Conservation (phyloP, 2,113 vertebrate genomes). For the Xenus cinereus region DNA sequence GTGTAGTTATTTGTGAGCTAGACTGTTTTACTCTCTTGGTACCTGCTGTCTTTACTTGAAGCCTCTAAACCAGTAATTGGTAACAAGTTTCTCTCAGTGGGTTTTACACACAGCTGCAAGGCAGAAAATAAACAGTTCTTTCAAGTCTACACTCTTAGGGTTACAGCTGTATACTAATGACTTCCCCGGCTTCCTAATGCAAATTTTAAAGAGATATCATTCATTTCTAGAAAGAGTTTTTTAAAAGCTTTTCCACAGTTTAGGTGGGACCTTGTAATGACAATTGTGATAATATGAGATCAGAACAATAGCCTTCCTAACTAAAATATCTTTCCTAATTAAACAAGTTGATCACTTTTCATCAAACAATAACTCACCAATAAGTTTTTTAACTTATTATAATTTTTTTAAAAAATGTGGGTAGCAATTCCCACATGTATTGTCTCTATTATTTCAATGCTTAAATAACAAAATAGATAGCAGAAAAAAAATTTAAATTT, state of each 20-base stretch:
- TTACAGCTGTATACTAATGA: constrained; percentile 60
- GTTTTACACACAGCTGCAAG: constrained; percentile 69
- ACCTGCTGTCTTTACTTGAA: constrained; percentile 64
- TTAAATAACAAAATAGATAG: not conserved
- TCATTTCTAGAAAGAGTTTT: not conserved
- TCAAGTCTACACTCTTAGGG: constrained; percentile 50
- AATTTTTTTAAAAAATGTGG: not conserved
- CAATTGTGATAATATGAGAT: not conserved
- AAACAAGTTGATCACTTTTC: not conserved
- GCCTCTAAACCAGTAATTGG: constrained; percentile 65
- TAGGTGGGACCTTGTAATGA: not conserved
- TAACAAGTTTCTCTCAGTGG: constrained; percentile 67
- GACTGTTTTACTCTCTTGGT: constrained; percentile 56
- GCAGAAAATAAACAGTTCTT: constrained; percentile 67
- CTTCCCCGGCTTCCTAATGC: not conserved
- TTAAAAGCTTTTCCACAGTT: not conserved
- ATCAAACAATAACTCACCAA: not conserved
- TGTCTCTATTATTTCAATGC: not conserved
- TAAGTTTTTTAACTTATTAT: not conserved
- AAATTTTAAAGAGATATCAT: constrained; percentile 53
- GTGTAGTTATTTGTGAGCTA: constrained; percentile 45
- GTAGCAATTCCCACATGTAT: not conserved
- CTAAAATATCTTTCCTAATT: not conserved
- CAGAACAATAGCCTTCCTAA: not conserved
- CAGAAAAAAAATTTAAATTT: not conserved